Evolutionary conservation across 2,888 invertebrate genomes (phyloP), one percentile per base, ranked within the genome.

Genomic region (Phyllotreta cruciferae): DNA sequence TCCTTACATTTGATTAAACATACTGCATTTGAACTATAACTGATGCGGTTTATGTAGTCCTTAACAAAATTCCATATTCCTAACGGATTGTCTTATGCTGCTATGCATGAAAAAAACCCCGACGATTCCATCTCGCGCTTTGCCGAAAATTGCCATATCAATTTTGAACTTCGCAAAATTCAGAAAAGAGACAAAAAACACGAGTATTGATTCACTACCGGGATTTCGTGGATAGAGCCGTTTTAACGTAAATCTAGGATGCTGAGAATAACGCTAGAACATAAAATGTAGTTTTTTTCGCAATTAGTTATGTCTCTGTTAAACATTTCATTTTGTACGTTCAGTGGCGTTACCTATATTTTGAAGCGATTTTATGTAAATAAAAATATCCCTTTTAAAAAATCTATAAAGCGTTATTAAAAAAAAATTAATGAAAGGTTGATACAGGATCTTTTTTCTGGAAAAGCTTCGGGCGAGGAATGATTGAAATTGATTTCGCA

Each of bases 1-100:
- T 37, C 52, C 52, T 38, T 52, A 37, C 10, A 52, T 52, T 52
- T 52, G 52, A 52, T 52, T 52, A 52, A 52, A 52, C 38, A 38
- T 36, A 37, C 52, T 37, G 38, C 36, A 52, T 52, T 11, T 52
- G 52, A 52, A 52, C 52, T 52, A 52, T 37, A 52, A 52, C 37
- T 52, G 36, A 52, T 52, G 38, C 9, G 52, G 52, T 37, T 52
- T 13, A 52, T 13, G 13, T 8, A 37, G 37, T 52, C 10, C 49
- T 35, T 10, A 36, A 49, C 49, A 34, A 49, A 49, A 35, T 35
- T 11, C 35, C 35, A 49, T 49, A 49, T 49, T 3, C 24, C 24
- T 24, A 49, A 35, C 49, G n/a, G 11, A 49, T 49, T 49, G 9
- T 49, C 49, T 49, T 49, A 36, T 49, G 35, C 10, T 5, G 10